A percentile compares a stretch with the other conserved stretches of the same genome.
Conservation (phyloP, 2,797 vertebrate species). For the Tenualosa thibaudeaui region DNA sequence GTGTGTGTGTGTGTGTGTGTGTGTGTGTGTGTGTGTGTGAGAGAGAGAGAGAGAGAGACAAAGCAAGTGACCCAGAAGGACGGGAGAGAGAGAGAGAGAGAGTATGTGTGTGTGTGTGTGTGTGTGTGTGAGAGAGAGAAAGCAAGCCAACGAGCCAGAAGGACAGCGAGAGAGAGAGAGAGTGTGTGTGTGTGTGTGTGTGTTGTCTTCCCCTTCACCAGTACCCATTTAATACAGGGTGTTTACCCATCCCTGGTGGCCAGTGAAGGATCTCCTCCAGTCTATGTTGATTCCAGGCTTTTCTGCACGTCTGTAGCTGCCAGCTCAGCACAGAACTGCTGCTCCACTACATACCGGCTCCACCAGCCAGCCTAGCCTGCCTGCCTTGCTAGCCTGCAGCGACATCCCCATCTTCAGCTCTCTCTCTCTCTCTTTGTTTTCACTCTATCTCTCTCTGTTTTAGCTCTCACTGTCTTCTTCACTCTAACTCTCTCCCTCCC, state of each 20-base stretch:
- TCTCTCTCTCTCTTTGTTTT: background rate
- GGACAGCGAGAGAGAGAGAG: too few species aligned
- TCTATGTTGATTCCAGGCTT: conserved; percentile 15
- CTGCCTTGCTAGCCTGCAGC: background rate
- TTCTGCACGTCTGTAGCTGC: background rate
- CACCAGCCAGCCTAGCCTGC: background rate
- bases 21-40: background rate
- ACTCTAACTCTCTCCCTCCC: background rate
- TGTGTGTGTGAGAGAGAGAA: too few species aligned
- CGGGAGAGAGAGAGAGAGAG: background rate
- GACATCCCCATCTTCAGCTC: background rate
- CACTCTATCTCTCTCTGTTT: background rate
- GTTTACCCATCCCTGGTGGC: background rate
- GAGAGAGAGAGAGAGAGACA: background rate
- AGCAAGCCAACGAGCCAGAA: too few species aligned
- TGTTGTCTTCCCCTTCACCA: background rate
- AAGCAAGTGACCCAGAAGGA: background rate
- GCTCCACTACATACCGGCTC: background rate
- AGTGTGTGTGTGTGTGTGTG: background rate
- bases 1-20: background rate
- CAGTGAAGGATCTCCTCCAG: background rate
- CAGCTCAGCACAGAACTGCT: background rate
- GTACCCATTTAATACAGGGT: background rate
- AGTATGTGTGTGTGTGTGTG: too few species aligned
- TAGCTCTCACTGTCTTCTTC: background rate